Base-by-base conservation (phyloP, 2,113 vertebrate species). In the Ctenodactylus gundi region DNA sequence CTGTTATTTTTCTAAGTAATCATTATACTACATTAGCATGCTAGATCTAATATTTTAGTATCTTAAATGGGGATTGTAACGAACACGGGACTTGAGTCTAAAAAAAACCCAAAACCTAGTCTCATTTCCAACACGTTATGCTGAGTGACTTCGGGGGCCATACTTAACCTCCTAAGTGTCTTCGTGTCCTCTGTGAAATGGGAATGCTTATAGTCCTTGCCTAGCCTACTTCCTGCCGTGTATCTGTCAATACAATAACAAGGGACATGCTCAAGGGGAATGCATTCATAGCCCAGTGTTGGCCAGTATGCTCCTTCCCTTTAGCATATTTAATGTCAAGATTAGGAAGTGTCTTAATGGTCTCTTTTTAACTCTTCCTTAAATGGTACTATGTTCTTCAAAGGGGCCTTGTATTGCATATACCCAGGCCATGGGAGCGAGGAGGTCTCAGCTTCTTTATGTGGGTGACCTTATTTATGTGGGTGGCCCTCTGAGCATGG, bases 1-100 rank as follows among this genome's bases (percentile, higher is more conserved):
- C 21, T 85, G 72, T 68, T 84, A 60, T 80, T 83, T 65, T 87
- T 93, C 83, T 73, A 67, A 78, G 80, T 94, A 91, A 82, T 84
- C 36, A 75, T 65, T 44, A 55, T 36, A 44, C 70, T 60, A 83
- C 46, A 67, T 90, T 51, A 91, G 58, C 85, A 80, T 46, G 34
- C 25, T 58, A 46, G 15, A 23, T 76, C 68, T 80, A 51, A 67
- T 46, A 39, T 70, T 15, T 64, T 82, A 58, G 83, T 41, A 8
- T 13, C 31, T 29, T 53, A 53, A 27, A 41, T 25, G 29, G 39
- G 51, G 68, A 80, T n/a, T 81, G 29, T 46, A 83, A 58, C 68
- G 67, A 87, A 62, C 46, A 55, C 13, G 29, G 49, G 51, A 49
- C 75, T 57, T 85, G 49, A 68, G 25, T 70, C 46, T 46, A 89